phyloP scores from a whole-genome alignment of 2,797 vertebrate species.

The Phataginus tetradactyla region DNA sequence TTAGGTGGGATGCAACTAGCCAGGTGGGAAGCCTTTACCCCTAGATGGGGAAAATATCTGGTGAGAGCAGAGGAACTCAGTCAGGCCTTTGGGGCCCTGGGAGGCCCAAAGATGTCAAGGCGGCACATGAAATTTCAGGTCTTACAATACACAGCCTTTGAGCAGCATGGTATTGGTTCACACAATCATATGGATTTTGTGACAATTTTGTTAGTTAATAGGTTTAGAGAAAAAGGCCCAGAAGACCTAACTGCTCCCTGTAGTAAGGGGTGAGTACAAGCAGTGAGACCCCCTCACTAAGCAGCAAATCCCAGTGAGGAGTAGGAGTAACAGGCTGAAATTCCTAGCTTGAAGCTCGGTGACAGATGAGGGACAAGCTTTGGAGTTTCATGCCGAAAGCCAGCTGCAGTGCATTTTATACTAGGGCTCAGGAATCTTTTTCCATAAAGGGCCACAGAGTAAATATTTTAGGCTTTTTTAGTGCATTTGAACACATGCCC shows the following conservation, averaged over 20 bases:
- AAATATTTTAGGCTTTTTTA: not conserved
- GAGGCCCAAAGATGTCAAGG: not conserved
- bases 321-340: not conserved
- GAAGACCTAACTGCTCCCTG: not conserved
- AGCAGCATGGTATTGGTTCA: not conserved
- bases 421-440: not conserved
- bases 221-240: not conserved
- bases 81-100: not conserved
- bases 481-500: not conserved
- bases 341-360: not conserved
- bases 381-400: no score
- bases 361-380: not conserved
- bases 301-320: not conserved
- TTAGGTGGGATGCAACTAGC: not conserved
- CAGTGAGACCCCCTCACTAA: not conserved
- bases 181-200: not conserved
- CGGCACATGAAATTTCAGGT: not conserved
- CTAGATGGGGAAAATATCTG: no score
- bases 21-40: not conserved
- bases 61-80: not conserved
- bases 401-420: fast-evolving
- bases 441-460: no score
- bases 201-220: not conserved
- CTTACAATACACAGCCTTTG: not conserved
- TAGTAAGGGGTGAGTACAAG: not conserved